Percentiles rank a stretch among this genome's conserved stretches.
Conservation (phyloP, 2,113 vertebrate genomes). For the Lepus timidus region DNA sequence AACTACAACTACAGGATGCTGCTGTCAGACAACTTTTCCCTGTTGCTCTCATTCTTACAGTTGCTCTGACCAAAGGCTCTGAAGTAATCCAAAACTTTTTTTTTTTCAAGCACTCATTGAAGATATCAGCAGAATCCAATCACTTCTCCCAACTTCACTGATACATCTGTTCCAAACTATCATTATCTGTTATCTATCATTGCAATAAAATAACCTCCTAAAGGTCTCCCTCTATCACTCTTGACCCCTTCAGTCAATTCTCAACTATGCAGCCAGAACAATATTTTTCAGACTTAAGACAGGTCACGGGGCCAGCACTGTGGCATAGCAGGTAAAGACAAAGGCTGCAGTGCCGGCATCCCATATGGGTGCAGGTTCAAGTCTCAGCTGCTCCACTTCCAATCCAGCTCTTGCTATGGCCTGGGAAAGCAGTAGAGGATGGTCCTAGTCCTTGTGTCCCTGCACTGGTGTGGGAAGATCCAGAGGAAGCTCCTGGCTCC, state of each 20-base stretch:
- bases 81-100: conserved; percentile 37
- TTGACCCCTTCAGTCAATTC: background rate
- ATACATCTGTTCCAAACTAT: background rate
- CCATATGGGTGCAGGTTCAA: too few species aligned
- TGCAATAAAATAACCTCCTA: background rate
- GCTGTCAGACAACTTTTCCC: background rate
- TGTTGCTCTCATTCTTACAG: background rate
- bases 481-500: too few species aligned
- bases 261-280: background rate
- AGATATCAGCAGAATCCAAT: conserved; percentile 13
- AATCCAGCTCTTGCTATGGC: too few species aligned
- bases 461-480: too few species aligned
- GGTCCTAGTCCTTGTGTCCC: too few species aligned
- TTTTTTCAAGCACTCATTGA: background rate
- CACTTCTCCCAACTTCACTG: conserved; percentile 15
- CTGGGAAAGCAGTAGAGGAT: too few species aligned
- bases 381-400: too few species aligned
- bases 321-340: too few species aligned
- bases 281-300: conserved; percentile 40
- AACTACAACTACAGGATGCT: too few species aligned
- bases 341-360: too few species aligned
- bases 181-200: background rate
- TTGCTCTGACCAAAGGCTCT: background rate
- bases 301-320: background rate
- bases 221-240: background rate